Evolutionary conservation across 2,888 invertebrate genomes (phyloP), one percentile per base, ranked within the genome.

Genomic region (Corbicula japonica): DNA sequence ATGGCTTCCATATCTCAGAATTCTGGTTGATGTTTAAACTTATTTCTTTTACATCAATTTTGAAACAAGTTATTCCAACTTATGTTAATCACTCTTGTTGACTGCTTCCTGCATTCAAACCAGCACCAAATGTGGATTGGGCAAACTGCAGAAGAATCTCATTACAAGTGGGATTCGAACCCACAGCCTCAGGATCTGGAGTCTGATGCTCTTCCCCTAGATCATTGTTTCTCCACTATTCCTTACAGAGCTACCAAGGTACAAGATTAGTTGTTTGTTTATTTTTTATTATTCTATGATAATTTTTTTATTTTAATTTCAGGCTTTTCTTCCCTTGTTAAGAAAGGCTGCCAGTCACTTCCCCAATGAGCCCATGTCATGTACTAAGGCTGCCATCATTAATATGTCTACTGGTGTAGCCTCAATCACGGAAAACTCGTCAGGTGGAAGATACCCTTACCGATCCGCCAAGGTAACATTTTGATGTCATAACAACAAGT

Each of bases 361-460:
- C 92, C 32, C 44, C 0, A 30, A 71, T 34, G 50, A 32, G 15
- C 54, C 54, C 8, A 60, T 89, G 68, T 85, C 86, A 44, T 80
- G 75, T 52, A 76, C 72, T 91, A 95, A 95, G 92, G 96, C 97
- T 0, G 95, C 97, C 0, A 86, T 98, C 48, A 94, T 98, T 72
- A 98, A 98, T 92, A 96, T 98, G 94, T 96, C 96, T 87, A 97
- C 97, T 0, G 94, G 96, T 69, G 95, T 98, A 58, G 97, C 96
- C 3, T 98, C 97, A 10, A 96, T 98, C 66, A 94, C 95, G 41
- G 94, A 95, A 66, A 98, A 97, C 92, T 95, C 94, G 35, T 95
- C 96, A 74, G 97, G 97, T 21, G 97, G 97, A 32, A 95, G 96
- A 90, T 97, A 97, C 93, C 96, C 97, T 0, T 98, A 98, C 91